Evolutionary conservation across 2,888 invertebrate species (phyloP).

Genomic region (Epistrophe eligans): DNA sequence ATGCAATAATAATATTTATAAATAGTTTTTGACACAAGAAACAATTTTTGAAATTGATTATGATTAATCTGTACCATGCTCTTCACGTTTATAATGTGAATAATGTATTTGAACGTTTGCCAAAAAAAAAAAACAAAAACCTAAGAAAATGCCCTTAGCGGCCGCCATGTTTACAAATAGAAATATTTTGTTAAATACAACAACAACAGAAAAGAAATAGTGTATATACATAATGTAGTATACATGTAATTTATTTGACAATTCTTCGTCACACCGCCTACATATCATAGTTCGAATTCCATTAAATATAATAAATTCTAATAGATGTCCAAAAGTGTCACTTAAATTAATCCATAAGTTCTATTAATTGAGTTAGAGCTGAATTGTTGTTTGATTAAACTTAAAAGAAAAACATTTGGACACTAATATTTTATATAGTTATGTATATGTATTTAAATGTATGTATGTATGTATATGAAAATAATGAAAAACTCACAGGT

Average conservation of each 20-base stretch:
- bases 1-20: conserved; percentile 26
- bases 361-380: conserved; percentile 37
- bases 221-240: too few species aligned
- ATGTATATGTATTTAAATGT: background rate
- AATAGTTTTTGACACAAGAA: conserved; percentile 47
- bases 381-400: conserved; percentile 35
- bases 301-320: conserved; percentile 68
- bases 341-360: conserved; percentile 67
- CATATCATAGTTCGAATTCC: conserved; percentile 41
- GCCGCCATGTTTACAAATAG: conserved; percentile 45
- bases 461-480: background rate
- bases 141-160: conserved; percentile 43
- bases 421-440: background rate
- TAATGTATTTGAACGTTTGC: conserved; percentile 44
- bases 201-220: background rate
- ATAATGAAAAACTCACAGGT: conserved; percentile 35
- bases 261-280: conserved; percentile 50
- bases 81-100: conserved; percentile 46
- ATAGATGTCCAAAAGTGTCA: conserved; percentile 72
- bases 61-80: conserved; percentile 60
- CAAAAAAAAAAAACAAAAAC: conserved; percentile 30
- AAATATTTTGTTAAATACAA: background rate
- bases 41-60: conserved; percentile 55
- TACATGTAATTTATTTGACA: conserved; percentile 32
- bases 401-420: conserved; percentile 35